Evolutionary conservation across 1,140 invertebrate genomes (phyloP), one percentile per base, ranked within the genome.

Genomic region (Geopemphigus sp.): DNA sequence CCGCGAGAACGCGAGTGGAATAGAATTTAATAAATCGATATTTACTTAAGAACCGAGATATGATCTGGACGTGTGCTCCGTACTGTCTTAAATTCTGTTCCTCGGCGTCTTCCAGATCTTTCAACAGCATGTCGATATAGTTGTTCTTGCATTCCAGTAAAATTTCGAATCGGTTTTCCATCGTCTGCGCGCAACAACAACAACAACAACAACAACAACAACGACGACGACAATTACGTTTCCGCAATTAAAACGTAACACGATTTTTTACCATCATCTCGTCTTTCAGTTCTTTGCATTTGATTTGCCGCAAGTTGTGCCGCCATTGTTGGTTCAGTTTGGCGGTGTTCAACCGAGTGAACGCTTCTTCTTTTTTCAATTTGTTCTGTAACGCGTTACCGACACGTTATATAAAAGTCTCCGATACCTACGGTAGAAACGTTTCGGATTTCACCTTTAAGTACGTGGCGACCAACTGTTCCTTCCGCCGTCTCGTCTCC

Each of bases 271-370:
- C 90, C 84, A 90, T 85, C 8, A 93, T 88, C 72, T 92, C 88
- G 15, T 89, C 84, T 45, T 90, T 87, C 84, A 94, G 87, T 83
- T 93, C 91, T 61, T 89, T 89, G 81, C 90, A 90, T 87, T 94
- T 94, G 63, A 91, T 88, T 85, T 89, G 89, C 10, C 93, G 87
- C 70, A 94, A 85, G 81, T 92, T 88, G 61, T 89, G 90, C 74
- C 93, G 88, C 93, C 93, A 94, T 84, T 92, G 90, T 85, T 93
- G 91, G 83, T 94, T 93, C 24, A 94, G 91, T 86, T 94, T 94
- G 0, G 92, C 92, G 81, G 90, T 89, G 84, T 94, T 94, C 47
- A 93, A 86, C 78, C 92, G 89, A 1, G 91, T 88, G 85, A 92
- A 94, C 10, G 89, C 88, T 85, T 94, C 92, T 84, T 94, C 93